A percentile compares a stretch with the other conserved stretches of the same genome.
These are phyloP conservation scores for Pitta sordida DNA, from an alignment of 2,113 vertebrate species.

Conservation along the genomic window DNA sequence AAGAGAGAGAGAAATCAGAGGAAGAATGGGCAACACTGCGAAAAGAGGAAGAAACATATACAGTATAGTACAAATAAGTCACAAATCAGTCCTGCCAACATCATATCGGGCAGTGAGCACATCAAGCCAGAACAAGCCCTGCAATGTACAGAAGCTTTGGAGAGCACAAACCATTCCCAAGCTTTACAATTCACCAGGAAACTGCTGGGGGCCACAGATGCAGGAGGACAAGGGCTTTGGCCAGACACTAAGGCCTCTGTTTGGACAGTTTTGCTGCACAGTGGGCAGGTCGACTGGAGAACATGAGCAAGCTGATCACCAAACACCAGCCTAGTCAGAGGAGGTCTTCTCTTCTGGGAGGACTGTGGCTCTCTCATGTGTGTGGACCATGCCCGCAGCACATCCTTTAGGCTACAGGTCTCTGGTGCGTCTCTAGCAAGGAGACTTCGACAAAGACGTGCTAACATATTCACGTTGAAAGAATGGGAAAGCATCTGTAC, in stretches of 20 bases:
- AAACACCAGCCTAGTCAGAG: neutral
- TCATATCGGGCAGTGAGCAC: neutral
- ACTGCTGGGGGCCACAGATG: neutral
- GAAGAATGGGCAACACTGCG: neutral
- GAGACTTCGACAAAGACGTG: neutral
- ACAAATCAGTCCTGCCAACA: neutral
- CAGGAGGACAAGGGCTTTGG: neutral
- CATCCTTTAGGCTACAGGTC: neutral
- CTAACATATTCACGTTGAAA: neutral
- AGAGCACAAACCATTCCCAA: neutral
- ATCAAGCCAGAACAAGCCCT: neutral
- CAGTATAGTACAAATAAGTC: neutral
- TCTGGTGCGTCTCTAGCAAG: neutral
- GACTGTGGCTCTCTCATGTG: accelerated
- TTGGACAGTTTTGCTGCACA: neutral
- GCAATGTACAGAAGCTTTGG: neutral
- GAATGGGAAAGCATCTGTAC: neutral
- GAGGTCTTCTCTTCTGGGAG: neutral
- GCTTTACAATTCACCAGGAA: accelerated
- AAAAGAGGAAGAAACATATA: neutral
- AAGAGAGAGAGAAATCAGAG: constrained; percentile 11
- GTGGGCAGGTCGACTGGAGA: neutral
- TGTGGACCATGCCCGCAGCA: neutral
- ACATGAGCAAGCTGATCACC: neutral
- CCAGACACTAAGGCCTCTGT: neutral